Percentiles rank a stretch among this genome's conserved stretches.
Evolutionary conservation across 2,113 vertebrate species (phyloP).

Genomic region (Onychorhynchus coronatus): DNA sequence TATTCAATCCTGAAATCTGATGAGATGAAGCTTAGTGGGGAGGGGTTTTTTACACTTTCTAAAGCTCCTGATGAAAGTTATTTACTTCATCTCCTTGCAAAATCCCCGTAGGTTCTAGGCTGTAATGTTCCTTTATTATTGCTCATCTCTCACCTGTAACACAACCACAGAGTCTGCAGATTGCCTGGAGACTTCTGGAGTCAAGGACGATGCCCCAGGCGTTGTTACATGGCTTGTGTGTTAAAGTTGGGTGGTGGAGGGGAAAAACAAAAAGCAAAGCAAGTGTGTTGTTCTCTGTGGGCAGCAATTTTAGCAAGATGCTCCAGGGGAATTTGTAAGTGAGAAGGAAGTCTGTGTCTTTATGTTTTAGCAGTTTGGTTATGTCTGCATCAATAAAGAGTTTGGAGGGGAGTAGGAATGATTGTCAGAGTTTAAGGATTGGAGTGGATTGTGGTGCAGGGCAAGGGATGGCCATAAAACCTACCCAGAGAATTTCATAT

Average conservation of each 20-base stretch:
- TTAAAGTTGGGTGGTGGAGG: not conserved
- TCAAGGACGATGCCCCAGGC: not conserved
- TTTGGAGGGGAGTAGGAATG: not conserved
- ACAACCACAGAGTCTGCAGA: not conserved
- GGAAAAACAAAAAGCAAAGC: not conserved
- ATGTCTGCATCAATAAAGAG: not conserved
- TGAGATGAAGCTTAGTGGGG: not conserved
- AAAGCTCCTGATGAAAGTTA: slow-evolving; percentile 13
- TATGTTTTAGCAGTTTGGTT: not conserved
- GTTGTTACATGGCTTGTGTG: not conserved
- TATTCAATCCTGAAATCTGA: not conserved
- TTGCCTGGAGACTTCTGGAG: not conserved
- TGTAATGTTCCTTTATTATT: not conserved
- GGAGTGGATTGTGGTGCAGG: not conserved
- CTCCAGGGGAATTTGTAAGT: not conserved
- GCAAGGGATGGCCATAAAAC: not conserved
- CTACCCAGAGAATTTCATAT: not conserved
- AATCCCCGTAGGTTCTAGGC: not conserved
- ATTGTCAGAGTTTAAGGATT: not conserved
- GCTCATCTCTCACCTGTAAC: not conserved
- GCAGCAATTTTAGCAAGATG: not conserved
- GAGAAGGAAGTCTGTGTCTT: not conserved
- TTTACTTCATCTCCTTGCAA: not conserved
- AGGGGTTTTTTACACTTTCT: not conserved
- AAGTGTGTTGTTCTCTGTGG: not conserved